phyloP scores from a whole-genome alignment of 2,113 vertebrate genomes.

The Cyphomyrus plagiostoma region DNA sequence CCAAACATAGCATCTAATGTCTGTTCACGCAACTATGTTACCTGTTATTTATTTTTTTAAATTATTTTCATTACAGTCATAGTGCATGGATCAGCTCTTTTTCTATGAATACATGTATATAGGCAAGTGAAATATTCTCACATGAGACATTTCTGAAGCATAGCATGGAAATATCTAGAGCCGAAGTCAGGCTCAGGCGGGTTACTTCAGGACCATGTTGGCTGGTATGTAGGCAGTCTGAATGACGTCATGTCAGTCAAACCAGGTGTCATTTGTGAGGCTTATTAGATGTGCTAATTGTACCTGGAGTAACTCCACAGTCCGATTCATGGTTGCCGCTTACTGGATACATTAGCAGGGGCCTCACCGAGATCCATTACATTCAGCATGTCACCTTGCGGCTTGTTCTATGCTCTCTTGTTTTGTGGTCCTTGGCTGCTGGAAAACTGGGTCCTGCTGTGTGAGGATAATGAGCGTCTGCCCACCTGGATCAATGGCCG shows the following conservation, averaged over 20 bases:
- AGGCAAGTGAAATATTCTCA: neutral
- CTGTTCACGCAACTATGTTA: neutral
- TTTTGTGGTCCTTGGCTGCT: neutral
- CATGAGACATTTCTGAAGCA: constrained; percentile 3
- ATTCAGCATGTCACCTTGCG: neutral
- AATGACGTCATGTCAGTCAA: neutral
- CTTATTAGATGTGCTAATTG: constrained; percentile 4
- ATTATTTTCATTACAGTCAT: neutral
- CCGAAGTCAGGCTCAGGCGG: neutral
- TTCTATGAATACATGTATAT: neutral
- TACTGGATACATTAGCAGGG: neutral
- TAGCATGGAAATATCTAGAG: neutral
- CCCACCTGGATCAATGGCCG: neutral
- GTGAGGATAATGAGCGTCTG: neutral
- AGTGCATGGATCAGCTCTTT: neutral
- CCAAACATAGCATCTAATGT: neutral
- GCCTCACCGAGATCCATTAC: neutral
- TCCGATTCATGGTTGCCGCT: neutral
- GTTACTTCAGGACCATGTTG: neutral
- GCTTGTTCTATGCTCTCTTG: neutral
- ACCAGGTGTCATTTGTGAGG: neutral
- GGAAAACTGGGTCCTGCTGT: neutral
- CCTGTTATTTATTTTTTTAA: neutral
- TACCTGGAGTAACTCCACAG: neutral
- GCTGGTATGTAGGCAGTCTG: neutral